Conservation (phyloP, 2,797 vertebrate genomes). For the Cossypha caffra region DNA sequence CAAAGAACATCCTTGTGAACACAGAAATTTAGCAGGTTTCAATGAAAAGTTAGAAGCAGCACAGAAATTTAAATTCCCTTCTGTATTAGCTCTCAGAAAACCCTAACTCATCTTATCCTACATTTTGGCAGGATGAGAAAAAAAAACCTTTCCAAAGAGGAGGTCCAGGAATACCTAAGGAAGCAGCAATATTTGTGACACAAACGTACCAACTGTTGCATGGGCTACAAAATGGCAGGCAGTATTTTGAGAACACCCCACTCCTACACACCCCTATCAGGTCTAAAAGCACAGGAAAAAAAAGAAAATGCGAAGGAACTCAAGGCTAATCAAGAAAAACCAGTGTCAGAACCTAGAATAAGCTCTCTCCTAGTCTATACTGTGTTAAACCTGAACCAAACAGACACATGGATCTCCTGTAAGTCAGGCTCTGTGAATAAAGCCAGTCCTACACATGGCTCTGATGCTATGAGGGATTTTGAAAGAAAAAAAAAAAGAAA, state of each 20-base stretch:
- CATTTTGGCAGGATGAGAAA: neutral
- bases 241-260: neutral
- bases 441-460: neutral
- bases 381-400: neutral
- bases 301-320: neutral
- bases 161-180: neutral
- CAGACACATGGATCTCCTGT: neutral
- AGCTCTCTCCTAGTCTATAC: neutral
- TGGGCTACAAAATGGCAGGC: neutral
- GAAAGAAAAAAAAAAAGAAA: neutral
- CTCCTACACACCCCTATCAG: neutral
- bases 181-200: neutral
- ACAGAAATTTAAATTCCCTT: neutral
- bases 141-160: neutral
- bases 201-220: neutral
- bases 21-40: neutral
- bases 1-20: neutral
- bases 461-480: neutral
- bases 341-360: neutral
- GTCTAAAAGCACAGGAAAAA: neutral
- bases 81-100: neutral
- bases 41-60: neutral
- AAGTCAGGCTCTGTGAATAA: neutral
- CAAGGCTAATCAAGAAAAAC: neutral
- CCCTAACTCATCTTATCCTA: neutral